Percentiles rank a stretch among this genome's conserved stretches.
phyloP scores from a whole-genome alignment of 2,888 invertebrate genomes.

The Cremastinae sp. region DNA sequence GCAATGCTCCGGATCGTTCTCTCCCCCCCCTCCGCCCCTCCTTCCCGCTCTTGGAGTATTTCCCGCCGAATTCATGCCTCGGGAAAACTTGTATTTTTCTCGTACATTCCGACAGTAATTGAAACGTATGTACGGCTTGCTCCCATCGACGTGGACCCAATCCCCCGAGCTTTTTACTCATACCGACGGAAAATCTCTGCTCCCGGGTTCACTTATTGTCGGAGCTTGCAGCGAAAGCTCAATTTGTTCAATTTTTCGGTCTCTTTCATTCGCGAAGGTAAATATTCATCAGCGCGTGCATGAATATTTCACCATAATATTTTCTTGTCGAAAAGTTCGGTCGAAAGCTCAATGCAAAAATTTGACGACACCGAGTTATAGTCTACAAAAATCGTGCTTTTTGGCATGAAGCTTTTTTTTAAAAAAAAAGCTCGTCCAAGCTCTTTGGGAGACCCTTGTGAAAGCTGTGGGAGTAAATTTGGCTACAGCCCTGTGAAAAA shows the following conservation, averaged over 20 bases:
- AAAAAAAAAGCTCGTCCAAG: too few species aligned
- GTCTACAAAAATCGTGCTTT: too few species aligned
- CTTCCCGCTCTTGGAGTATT: slow-evolving; percentile 6
- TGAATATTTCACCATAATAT: too few species aligned
- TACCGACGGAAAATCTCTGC: not conserved
- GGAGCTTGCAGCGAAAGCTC: not conserved
- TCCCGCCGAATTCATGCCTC: not conserved
- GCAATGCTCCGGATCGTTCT: slow-evolving; percentile 8
- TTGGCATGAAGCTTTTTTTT: too few species aligned
- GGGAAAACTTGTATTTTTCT: slow-evolving; percentile 11
- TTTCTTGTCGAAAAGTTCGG: too few species aligned
- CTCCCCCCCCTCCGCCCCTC: not conserved
- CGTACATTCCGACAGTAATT: slow-evolving; percentile 46
- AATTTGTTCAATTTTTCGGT: not conserved
- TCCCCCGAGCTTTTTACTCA: slow-evolving; percentile 37
- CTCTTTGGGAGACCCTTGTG: too few species aligned
- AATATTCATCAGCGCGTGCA: too few species aligned
- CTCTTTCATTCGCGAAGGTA: not conserved
- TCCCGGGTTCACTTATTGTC: not conserved
- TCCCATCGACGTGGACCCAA: slow-evolving; percentile 10
- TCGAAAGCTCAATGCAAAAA: too few species aligned
- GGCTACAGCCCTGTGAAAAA: too few species aligned
- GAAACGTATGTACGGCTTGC: slow-evolving; percentile 44
- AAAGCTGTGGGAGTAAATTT: too few species aligned
- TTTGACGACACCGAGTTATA: too few species aligned